Base-by-base conservation (phyloP, 2,888 invertebrate genomes). In the Cosmopolites sordidus region DNA sequence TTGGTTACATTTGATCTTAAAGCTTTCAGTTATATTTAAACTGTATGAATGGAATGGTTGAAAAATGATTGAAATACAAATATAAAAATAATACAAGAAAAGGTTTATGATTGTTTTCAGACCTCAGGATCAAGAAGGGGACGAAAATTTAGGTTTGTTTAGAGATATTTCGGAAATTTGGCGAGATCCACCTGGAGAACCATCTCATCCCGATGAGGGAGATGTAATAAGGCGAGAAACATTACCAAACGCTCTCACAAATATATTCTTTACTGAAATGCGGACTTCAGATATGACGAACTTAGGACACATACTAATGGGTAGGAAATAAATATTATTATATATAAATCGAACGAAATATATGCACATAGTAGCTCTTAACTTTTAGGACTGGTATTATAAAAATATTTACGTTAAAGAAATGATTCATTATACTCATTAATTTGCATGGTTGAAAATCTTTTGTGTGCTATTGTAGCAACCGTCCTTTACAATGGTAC, bases 231-330 rank as follows among this genome's bases (percentile, higher is more conserved):
- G 46, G 1, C 48, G 49, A 8, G 40, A 52, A 22, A 56, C 52
- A 1, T 33, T 56, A 29, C 52, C 52, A 9, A 39, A 43, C 33
- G 29, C 51, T 29, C 18, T 56, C 42, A 52, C 49, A 33, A 37
- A 52, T 39, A 42, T 52, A 9, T 49, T 56, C 8, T 52, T 49
- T 33, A 17, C 42, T 9, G 56, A 56, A 46, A 42, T 52, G 17
- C 27, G 41, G 14, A 52, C 52, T 12, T 16, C 18, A 12, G 56
- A 52, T 30, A 56, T 56, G 56, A 56, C 56, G 33, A 56, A 56
- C 46, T 52, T 56, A 17, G 51, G 52, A 46, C 48, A 56, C 27
- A 45, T 52, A 17, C 39, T 56, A 38, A 42, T 52, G 37, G 56
- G 52, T 56, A 22, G 14, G 48, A n/a, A n/a, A n/a, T n/a, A n/a